Base-by-base conservation (phyloP, 2,888 invertebrate genomes). In the Achlya flavicornis region DNA sequence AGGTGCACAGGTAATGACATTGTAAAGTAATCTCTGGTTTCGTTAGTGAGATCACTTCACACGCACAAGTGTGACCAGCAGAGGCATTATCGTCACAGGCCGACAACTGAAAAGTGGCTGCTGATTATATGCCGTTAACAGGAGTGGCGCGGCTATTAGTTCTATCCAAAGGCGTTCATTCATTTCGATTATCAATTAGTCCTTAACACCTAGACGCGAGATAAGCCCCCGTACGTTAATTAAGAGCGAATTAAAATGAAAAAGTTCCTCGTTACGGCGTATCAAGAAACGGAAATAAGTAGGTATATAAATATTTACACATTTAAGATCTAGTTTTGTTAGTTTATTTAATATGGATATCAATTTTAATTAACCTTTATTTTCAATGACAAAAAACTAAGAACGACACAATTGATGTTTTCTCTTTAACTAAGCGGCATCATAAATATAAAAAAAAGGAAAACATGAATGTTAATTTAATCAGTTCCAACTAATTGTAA, bases 101-200 rank as follows among this genome's bases (percentile, higher is more conserved):
- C 78, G 92, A 92, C 92, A 85, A 84, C 83, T 92, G 91, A 92
- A 84, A 91, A 88, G 89, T 90, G 81, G 85, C 84, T 80, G 70
- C 86, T 83, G 91, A 91, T 92, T 90, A 89, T 80, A 80, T 76
- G 65, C 70, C 88, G 80, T 87, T 87, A 85, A 87, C 86, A 86
- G 83, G 78, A 76, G 77, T 77, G 43, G 72, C 77, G 71, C 71
- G 74, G 83, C 87, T 89, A 87, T 88, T 89, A 88, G 85, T 81
- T 78, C 73, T 71, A 67, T 71, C 72, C 78, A 82, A 83, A 84
- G 81, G 78, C 81, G 79, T 83, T 76, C 85, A 90, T 91, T 89
- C 76, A 83, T 81, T 82, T 83, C 83, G 81, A 88, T 88, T 88
- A 91, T 90, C 90, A 91, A 90, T 92, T 90, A 90, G 90, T 85